Percentiles rank a stretch among this genome's conserved stretches.
phyloP scores from a whole-genome alignment of 2,888 invertebrate species.

The Plebejus argus region DNA sequence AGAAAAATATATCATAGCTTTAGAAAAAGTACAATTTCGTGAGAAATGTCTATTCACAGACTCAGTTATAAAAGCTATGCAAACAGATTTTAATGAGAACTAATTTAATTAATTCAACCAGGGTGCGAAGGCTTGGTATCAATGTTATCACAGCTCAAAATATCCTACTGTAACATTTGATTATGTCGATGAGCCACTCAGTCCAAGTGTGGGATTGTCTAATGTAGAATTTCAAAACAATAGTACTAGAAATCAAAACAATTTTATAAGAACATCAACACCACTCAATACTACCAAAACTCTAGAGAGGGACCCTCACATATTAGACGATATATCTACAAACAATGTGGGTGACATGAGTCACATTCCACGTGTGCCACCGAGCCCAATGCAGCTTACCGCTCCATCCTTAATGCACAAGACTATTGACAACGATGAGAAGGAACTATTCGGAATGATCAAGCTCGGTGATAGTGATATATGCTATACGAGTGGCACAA shows the following conservation, averaged over 20 bases:
- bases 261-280: constrained; percentile 31
- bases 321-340: constrained; percentile 39
- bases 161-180: constrained; percentile 66
- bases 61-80: constrained; percentile 50
- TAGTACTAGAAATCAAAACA: constrained; percentile 37
- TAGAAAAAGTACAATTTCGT: constrained; percentile 67
- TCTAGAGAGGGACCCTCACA: neutral
- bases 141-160: constrained; percentile 70
- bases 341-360: constrained; percentile 63
- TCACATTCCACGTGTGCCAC: constrained; percentile 67
- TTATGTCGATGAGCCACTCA: constrained; percentile 57
- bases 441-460: constrained; percentile 69
- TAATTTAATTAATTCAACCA: constrained; percentile 43
- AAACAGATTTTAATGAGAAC: constrained; percentile 38
- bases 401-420: constrained; percentile 58
- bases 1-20: constrained; percentile 57
- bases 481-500: constrained; percentile 73
- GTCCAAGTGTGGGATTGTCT: constrained; percentile 33
- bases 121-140: constrained; percentile 69
- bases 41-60: constrained; percentile 55
- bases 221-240: constrained; percentile 35
- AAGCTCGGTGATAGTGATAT: constrained; percentile 70
- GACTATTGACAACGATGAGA: constrained; percentile 46
- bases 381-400: constrained; percentile 61
- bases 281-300: neutral